Base-by-base conservation (phyloP, 2,888 invertebrate genomes). In the Rhodophaea formosa region DNA sequence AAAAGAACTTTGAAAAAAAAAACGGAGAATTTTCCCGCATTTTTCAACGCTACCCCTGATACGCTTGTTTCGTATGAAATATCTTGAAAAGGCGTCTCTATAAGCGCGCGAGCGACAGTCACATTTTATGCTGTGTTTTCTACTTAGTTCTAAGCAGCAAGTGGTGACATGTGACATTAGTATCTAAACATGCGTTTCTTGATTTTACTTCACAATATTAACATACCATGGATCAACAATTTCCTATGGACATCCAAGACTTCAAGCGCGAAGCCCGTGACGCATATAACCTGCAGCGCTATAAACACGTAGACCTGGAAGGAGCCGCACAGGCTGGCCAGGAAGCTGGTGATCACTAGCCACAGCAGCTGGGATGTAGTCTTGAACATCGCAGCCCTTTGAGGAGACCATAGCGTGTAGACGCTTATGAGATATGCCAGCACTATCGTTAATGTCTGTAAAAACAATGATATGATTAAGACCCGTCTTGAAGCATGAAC, bases 251-350 rank as follows among this genome's bases (percentile, higher is more conserved):
- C 85, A 70, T 92, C 87, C 61, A 92, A 70, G n/a, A 95, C 91
- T 88, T 95, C 90, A 15, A 92, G 70, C 10, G 79, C 77, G 76
- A 96, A 94, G 3, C 96, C 96, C 58, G 93, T 86, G 3, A 94
- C 70, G 62, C 94, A 93, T 57, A 96, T 87, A 3, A 92, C 76
- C 86, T 96, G 95, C 0, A 96, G 85, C 0, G 93, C 65, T 15
- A 95, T 86, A 79, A 97, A 96, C 15, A 95, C 93, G 51, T 95
- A 93, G n/a, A 96, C 94, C 82, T 96, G 94, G 44, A 96, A 93
- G 0, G 94, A 92, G 0, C 96, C 96, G 1, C 96, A 93, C 42
- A 95, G 91, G 67, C 95, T 95, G 49, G 97, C 95, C 10, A 95
- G 70, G 75, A 95, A 96, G 65, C 96, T 93, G 16, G 96, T 94